Evolutionary conservation across 2,888 invertebrate species (phyloP).

Genomic region (Pediacus dermestoides): DNA sequence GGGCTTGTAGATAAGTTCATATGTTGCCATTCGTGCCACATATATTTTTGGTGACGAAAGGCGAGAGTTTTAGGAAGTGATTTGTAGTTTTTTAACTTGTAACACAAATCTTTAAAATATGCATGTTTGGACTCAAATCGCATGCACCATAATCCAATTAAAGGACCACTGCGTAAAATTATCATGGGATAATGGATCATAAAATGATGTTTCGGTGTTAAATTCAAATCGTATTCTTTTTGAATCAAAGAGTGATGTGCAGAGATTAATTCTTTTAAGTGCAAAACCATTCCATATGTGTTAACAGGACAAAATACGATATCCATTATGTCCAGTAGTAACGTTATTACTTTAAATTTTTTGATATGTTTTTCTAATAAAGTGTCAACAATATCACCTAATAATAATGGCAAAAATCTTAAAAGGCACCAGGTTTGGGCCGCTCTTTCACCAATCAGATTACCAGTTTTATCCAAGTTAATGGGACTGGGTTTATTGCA

Average conservation of each 20-base stretch:
- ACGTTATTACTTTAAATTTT: not conserved
- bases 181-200: conserved; percentile 16
- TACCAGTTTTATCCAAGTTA: conserved; percentile 11
- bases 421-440: conserved; percentile 20
- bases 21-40: conserved; percentile 6
- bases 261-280: not conserved
- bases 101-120: conserved; percentile 9
- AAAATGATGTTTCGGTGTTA: conserved; percentile 17
- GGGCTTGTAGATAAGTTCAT: no score
- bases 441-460: conserved; percentile 19
- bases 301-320: not conserved
- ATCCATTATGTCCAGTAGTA: conserved; percentile 1
- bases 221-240: conserved; percentile 1
- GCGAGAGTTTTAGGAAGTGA: conserved; percentile 10
- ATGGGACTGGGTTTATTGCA: conserved; percentile 15
- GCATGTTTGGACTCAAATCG: conserved; percentile 16
- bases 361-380: not conserved
- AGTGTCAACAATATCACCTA: conserved; percentile 2
- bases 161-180: conserved; percentile 13
- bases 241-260: conserved; percentile 3
- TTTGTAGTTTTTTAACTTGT: conserved; percentile 15
- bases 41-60: conserved; percentile 7
- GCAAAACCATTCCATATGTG: not conserved
- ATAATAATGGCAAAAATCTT: conserved; percentile 13
- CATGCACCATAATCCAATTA: conserved; percentile 16